Conservation (phyloP, 2,113 vertebrate species). For the Argyrosomus japonicus region DNA sequence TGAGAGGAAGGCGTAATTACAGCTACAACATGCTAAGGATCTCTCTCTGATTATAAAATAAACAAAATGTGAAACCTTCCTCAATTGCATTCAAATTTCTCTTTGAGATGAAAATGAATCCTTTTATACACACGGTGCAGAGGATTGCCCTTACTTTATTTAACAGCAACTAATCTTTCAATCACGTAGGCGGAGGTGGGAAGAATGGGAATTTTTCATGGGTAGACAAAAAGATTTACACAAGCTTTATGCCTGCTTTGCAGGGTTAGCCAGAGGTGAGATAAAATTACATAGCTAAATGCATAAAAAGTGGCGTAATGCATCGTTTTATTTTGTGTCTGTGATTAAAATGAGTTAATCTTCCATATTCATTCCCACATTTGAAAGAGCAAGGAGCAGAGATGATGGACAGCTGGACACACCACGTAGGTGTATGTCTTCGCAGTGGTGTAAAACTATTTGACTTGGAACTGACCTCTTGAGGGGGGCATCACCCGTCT, state of each 20-base stretch:
- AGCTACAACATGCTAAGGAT: neutral
- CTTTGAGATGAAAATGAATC: conserved; percentile 53
- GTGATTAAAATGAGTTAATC: neutral
- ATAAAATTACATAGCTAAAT: conserved; percentile 37
- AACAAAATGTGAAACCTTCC: neutral
- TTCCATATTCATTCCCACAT: neutral
- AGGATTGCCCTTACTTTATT: conserved; percentile 32
- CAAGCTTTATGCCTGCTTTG: conserved; percentile 38
- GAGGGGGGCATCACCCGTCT: conserved; percentile 93
- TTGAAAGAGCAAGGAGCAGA: neutral
- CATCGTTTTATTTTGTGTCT: neutral
- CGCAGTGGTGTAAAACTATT: accelerated
- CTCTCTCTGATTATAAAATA: neutral
- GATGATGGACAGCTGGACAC: neutral
- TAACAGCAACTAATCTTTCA: conserved; percentile 38
- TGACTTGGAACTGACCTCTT: conserved; percentile 87
- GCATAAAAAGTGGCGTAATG: conserved; percentile 12
- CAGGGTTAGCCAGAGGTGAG: conserved; percentile 43
- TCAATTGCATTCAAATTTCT: conserved; percentile 28
- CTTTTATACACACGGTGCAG: conserved; percentile 8
- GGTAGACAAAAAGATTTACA: conserved; percentile 28
- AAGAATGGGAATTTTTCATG: conserved; percentile 51
- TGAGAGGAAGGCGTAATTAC: conserved; percentile 1
- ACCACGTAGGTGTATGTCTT: neutral
- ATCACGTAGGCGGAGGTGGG: neutral